These are phyloP conservation scores for Pogonocherus hispidulus DNA, from an alignment of 2,888 invertebrate genomes.

Conservation along the genomic window DNA sequence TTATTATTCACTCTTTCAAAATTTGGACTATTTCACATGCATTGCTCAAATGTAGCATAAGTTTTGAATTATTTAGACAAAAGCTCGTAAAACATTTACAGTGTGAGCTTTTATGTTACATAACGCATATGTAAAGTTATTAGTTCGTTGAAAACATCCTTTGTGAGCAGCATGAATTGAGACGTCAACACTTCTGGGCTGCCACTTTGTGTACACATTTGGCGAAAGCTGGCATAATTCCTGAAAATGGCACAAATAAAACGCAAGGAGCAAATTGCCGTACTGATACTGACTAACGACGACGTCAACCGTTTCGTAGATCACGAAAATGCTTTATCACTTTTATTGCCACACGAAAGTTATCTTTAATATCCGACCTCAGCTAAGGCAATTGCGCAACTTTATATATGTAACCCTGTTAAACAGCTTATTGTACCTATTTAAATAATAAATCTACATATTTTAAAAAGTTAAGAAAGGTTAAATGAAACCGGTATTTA, in stretches of 20 bases:
- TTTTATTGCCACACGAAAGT: conserved; percentile 52
- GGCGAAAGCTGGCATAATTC: conserved; percentile 46
- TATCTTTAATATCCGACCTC: conserved; percentile 49
- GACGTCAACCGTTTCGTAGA: conserved; percentile 51
- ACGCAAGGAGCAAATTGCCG: conserved; percentile 52
- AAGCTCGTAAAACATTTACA: conserved; percentile 10
- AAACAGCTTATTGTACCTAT: conserved; percentile 20
- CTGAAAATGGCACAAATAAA: conserved; percentile 51
- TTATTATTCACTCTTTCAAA: too few relatives aligned
- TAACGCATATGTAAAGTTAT: conserved; percentile 26
- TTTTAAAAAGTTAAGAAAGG: too few relatives aligned
- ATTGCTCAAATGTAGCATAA: too few relatives aligned
- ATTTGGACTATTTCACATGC: too few relatives aligned
- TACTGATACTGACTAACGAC: conserved; percentile 55
- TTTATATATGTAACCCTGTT: conserved; percentile 15
- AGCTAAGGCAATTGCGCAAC: conserved; percentile 21
- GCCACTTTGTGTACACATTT: conserved; percentile 46
- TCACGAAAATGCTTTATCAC: conserved; percentile 56
- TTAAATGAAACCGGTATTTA: too few relatives aligned
- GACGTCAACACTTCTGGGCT: conserved; percentile 34
- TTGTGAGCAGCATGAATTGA: conserved; percentile 21
- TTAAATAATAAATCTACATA: too few relatives aligned
- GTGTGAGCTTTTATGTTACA: conserved; percentile 9
- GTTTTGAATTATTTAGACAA: not conserved
- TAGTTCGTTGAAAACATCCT: conserved; percentile 22